Evolutionary conservation across 2,888 invertebrate genomes (phyloP), one percentile per base, ranked within the genome.

Genomic region (Hemithea aestivaria): DNA sequence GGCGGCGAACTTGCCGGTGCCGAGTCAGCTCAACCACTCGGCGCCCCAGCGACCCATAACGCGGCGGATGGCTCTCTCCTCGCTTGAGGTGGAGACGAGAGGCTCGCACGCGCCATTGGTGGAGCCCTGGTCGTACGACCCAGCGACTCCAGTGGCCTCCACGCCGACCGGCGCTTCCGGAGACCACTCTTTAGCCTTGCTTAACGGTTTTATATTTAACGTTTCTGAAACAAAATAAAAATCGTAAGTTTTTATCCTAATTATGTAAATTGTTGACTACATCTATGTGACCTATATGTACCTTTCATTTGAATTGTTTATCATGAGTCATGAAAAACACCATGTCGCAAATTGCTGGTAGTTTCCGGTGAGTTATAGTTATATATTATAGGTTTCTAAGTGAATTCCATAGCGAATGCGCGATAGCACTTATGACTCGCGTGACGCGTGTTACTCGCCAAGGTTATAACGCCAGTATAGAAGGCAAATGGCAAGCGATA

Each of bases 11-110:
- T 64, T 64, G 51, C 63, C 73, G 45, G 73, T 69, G 91, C 91
- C 94, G 96, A 96, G 96, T 96, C 96, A 96, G 96, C 96, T 96
- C 90, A 96, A 96, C 96, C 96, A 96, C 89, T 96, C 96, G 89
- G 93, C 92, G 78, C 95, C 96, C 95, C 95, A 96, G 73, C 95
- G 93, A 68, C 94, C 95, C 76, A 94, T 94, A 68, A 85, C 74
- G 74, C 85, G 85, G 74, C 77, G 84, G 11, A 84, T 66, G 63
- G 79, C 75, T 51, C 80, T 70, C 78, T 85, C 85, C 68, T 85
- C 85, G 63, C 73, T 72, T 29, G 85, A 83, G 41, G 76, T 73
- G 48, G 80, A 79, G 35, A 76, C 79, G 50, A 67, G 43, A 30
- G 63, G 66, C 40, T 56, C 58, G 49, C 64, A 58, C 62, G 74